phyloP scores from a whole-genome alignment of 2,888 invertebrate species.

The Mimumesa dahlbomi region DNA sequence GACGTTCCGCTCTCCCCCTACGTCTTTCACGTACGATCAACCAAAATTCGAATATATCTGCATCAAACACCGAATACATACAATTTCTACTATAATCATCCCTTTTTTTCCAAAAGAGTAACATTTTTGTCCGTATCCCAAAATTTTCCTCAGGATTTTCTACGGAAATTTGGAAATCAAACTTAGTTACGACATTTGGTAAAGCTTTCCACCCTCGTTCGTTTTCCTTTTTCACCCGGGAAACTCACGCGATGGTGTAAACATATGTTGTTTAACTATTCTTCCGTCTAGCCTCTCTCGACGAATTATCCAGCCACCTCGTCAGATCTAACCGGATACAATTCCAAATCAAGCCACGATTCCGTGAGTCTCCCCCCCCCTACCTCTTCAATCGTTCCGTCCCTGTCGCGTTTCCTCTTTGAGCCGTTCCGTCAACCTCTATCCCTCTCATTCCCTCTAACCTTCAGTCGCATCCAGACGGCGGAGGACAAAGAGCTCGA shows the following conservation, averaged over 20 bases:
- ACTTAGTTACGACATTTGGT: too few relatives aligned
- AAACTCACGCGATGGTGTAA: neutral
- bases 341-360: constrained; percentile 39
- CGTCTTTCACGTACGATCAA: neutral
- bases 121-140: too few relatives aligned
- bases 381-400: constrained; percentile 34
- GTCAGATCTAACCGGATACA: constrained; percentile 34
- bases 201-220: neutral
- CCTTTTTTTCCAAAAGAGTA: too few relatives aligned
- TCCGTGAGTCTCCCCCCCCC: constrained; percentile 5
- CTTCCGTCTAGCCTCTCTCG: constrained; percentile 15
- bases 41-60: neutral
- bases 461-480: constrained; percentile 25
- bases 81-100: too few relatives aligned
- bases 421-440: constrained; percentile 5
- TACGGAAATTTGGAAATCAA: too few relatives aligned
- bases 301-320: constrained; percentile 21
- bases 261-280: neutral
- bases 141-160: too few relatives aligned
- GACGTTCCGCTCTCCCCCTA: neutral
- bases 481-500: constrained; percentile 45
- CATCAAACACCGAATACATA: too few relatives aligned
- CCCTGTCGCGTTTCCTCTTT: constrained; percentile 26
- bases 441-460: neutral
- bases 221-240: neutral